Percentiles rank a stretch among this genome's conserved stretches.
phyloP scores from a whole-genome alignment of 2,888 invertebrate species.

The Pardosa pseudoannulata region DNA sequence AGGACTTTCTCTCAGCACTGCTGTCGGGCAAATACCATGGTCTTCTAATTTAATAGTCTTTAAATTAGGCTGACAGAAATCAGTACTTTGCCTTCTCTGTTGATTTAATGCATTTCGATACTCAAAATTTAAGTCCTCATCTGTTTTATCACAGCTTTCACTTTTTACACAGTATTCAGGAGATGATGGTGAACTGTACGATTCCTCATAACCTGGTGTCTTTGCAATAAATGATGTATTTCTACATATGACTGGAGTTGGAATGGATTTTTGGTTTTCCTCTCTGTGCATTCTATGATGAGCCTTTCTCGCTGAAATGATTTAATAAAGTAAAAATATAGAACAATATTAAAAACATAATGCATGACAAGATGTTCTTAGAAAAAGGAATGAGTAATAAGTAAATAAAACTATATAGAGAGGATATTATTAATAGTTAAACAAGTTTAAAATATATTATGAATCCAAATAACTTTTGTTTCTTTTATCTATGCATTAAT shows the following conservation, averaged over 20 bases:
- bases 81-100: neutral
- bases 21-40: neutral
- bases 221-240: constrained; percentile 37
- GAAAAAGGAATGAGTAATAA: no score
- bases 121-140: neutral
- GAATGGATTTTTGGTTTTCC: constrained; percentile 31
- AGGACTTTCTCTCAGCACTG: constrained; percentile 5
- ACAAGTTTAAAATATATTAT: no score
- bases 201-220: neutral
- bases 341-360: no score
- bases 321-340: no score
- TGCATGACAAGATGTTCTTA: no score
- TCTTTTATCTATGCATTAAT: no score
- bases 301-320: neutral
- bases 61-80: no score
- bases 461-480: no score
- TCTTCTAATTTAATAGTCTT: no score
- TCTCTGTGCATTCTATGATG: neutral
- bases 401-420: no score
- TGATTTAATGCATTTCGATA: neutral
- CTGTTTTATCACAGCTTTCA: neutral
- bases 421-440: no score
- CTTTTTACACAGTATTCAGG: constrained; percentile 17
- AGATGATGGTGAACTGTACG: constrained; percentile 11
- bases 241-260: constrained; percentile 37